These are phyloP conservation scores for Toxostoma redivivum DNA, from an alignment of 2,113 vertebrate genomes.

Conservation along the genomic window DNA sequence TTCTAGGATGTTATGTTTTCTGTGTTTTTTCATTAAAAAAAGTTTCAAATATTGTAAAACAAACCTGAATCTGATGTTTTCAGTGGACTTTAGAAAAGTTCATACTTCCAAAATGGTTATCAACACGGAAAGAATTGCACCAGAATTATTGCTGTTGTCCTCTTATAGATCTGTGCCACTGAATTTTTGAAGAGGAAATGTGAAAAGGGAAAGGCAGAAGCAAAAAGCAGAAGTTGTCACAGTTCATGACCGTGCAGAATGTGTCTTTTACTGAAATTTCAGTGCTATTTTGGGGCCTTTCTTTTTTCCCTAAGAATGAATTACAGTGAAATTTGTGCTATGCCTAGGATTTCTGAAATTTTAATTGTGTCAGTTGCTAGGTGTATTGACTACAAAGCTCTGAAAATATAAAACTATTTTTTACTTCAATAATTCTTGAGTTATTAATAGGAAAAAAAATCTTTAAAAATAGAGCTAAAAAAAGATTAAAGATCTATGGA, in stretches of 20 bases:
- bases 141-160: not conserved
- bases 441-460: not conserved
- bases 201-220: not conserved
- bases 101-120: rapidly evolving
- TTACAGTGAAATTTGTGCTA: not conserved
- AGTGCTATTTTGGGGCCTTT: not conserved
- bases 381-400: not conserved
- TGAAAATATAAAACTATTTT: not conserved
- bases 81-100: not conserved
- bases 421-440: not conserved
- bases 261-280: not conserved
- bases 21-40: not conserved
- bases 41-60: not conserved
- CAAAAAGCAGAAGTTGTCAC: not conserved
- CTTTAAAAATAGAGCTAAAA: not conserved
- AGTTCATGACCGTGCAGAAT: not conserved
- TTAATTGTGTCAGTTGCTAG: not conserved
- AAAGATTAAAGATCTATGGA: not conserved
- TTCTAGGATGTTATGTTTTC: not conserved
- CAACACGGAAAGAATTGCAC: not conserved
- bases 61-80: not conserved
- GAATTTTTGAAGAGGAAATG: not conserved
- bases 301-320: not conserved
- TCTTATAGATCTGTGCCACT: not conserved
- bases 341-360: not conserved